These are phyloP conservation scores for Vireo griseus DNA, from an alignment of 2,797 vertebrate genomes.

Conservation along the genomic window DNA sequence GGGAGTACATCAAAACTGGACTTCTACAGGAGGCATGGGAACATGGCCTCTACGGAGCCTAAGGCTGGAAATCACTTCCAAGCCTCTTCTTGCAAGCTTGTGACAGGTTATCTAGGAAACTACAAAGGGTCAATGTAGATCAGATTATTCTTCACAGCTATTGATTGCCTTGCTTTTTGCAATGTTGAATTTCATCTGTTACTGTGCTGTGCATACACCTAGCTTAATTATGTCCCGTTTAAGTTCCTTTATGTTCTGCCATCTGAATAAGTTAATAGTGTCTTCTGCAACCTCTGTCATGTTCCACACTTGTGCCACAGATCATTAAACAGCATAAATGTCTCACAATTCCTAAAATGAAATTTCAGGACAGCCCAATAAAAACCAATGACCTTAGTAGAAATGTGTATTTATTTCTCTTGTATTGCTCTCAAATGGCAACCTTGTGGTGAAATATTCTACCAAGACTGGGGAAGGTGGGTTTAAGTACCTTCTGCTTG, in stretches of 20 bases:
- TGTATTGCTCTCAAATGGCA: not conserved
- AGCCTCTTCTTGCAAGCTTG: not conserved
- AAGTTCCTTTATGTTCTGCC: not conserved
- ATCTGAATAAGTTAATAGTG: not conserved
- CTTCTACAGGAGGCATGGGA: not conserved
- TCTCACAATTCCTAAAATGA: not conserved
- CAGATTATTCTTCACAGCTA: not conserved
- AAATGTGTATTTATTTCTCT: not conserved
- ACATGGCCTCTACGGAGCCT: not conserved
- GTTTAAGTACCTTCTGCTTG: not conserved
- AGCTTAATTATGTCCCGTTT: not conserved
- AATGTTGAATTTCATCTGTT: not conserved
- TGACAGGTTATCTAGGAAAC: not conserved
- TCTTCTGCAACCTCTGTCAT: not conserved
- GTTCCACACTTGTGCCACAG: not conserved
- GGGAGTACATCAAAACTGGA: not conserved
- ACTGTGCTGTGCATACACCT: not conserved
- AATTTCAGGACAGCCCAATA: not conserved
- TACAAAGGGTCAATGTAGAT: not conserved
- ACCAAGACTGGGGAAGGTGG: not conserved
- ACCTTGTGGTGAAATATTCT: not conserved
- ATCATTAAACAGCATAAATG: not conserved
- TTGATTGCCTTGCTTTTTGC: not conserved
- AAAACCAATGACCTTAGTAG: not conserved
- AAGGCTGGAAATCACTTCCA: not conserved